These are phyloP conservation scores for Aphrophora alni DNA, from an alignment of 2,888 invertebrate species.

Conservation along the genomic window DNA sequence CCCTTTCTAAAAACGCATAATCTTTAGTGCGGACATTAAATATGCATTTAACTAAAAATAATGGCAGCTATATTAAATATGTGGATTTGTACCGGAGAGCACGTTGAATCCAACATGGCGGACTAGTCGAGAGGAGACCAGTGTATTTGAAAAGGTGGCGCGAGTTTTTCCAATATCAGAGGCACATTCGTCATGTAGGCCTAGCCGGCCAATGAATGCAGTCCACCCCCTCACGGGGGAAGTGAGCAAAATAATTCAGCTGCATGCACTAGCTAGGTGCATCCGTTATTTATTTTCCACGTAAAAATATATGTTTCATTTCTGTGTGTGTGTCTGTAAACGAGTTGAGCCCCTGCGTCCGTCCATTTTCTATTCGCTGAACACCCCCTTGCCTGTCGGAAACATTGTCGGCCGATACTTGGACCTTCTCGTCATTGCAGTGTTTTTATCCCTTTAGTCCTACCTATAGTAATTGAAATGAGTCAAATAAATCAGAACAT, in stretches of 20 bases:
- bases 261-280: constrained; percentile 35
- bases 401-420: not conserved
- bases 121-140: constrained; percentile 19
- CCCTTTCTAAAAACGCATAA: not conserved
- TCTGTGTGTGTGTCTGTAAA: constrained; percentile 26
- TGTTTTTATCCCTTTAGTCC: not conserved
- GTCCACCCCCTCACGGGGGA: not conserved
- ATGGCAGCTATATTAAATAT: constrained; percentile 36
- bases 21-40: not conserved
- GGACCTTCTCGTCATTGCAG: not conserved
- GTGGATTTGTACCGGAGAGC: not conserved
- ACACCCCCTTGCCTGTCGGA: not conserved
- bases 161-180: constrained; percentile 37
- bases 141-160: not conserved
- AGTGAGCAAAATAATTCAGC: constrained; percentile 26
- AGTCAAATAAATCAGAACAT: not conserved
- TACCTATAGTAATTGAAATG: not conserved
- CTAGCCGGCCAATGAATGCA: constrained; percentile 24
- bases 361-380: not conserved
- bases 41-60: constrained; percentile 14
- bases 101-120: constrained; percentile 36
- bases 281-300: constrained; percentile 38
- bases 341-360: not conserved
- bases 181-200: constrained; percentile 34
- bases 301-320: constrained; percentile 38